Evolutionary conservation across 2,113 vertebrate genomes (phyloP).

Genomic region (Miniopterus natalensis): DNA sequence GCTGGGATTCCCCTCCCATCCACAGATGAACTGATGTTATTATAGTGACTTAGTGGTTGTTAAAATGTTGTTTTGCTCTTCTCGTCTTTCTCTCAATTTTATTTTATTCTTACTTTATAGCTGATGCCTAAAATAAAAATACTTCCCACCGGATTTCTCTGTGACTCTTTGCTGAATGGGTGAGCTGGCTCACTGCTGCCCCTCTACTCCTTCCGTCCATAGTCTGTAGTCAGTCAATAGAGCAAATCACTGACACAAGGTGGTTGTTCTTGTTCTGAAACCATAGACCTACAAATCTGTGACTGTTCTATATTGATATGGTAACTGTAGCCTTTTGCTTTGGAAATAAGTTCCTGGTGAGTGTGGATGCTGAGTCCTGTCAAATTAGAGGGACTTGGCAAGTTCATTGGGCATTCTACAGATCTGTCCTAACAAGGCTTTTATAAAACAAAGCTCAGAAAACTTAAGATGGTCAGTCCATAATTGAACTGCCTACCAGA

Average conservation of each 20-base stretch:
- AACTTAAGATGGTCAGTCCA: not conserved
- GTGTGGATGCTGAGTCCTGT: not conserved
- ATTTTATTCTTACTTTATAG: not conserved
- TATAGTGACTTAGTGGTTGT: not conserved
- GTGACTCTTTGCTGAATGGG: not conserved
- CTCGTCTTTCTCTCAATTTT: not conserved
- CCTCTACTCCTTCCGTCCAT: not conserved
- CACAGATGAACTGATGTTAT: not conserved
- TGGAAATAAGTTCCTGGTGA: constrained; percentile 5
- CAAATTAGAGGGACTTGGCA: not conserved
- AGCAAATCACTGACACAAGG: not conserved
- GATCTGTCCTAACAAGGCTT: not conserved
- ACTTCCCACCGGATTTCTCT: not conserved
- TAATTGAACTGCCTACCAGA: not conserved
- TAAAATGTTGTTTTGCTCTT: not conserved
- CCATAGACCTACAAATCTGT: not conserved
- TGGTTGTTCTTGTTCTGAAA: not conserved
- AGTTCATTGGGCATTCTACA: not conserved
- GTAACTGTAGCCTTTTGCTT: not conserved
- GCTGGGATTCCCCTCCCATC: not conserved
- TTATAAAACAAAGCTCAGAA: not conserved
- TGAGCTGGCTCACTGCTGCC: not conserved
- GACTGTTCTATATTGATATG: not conserved
- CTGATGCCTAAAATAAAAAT: not conserved
- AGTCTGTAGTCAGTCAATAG: not conserved